Percentiles rank a stretch among this genome's conserved stretches.
These are phyloP conservation scores for Vespertilio murinus DNA, from an alignment of 2,797 vertebrate genomes.

Conservation along the genomic window DNA sequence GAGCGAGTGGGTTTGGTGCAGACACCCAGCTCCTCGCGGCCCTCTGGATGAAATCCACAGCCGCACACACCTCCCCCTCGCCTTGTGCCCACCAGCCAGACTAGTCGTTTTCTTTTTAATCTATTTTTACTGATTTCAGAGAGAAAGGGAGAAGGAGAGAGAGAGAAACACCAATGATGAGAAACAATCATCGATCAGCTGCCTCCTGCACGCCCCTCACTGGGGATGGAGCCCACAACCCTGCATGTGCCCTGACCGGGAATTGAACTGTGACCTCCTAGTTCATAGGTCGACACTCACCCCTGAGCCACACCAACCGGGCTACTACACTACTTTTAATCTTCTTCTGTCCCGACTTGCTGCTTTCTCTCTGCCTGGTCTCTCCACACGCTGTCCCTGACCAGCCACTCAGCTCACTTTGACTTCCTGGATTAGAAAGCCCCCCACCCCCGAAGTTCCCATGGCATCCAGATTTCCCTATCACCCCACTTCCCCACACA, in stretches of 20 bases:
- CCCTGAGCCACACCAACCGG: too few relatives aligned
- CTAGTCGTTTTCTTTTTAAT: too few relatives aligned
- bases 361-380: neutral
- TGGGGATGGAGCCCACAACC: too few relatives aligned
- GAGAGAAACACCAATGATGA: too few relatives aligned
- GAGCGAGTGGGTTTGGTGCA: neutral
- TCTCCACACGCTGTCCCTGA: neutral
- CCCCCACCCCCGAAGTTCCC: neutral
- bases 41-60: neutral
- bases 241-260: too few relatives aligned
- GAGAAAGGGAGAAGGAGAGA: too few relatives aligned
- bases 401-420: neutral
- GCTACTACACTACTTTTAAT: neutral
- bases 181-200: too few relatives aligned
- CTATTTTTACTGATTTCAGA: too few relatives aligned
- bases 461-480: neutral
- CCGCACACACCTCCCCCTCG: fast-evolving
- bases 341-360: neutral
- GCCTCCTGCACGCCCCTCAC: too few relatives aligned
- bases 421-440: neutral
- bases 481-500: neutral
- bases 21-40: neutral
- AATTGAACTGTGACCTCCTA: too few relatives aligned
- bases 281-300: too few relatives aligned
- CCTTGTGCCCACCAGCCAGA: too few relatives aligned